Evolutionary conservation across 2,888 invertebrate species (phyloP).

Genomic region (Girardia tigrina): DNA sequence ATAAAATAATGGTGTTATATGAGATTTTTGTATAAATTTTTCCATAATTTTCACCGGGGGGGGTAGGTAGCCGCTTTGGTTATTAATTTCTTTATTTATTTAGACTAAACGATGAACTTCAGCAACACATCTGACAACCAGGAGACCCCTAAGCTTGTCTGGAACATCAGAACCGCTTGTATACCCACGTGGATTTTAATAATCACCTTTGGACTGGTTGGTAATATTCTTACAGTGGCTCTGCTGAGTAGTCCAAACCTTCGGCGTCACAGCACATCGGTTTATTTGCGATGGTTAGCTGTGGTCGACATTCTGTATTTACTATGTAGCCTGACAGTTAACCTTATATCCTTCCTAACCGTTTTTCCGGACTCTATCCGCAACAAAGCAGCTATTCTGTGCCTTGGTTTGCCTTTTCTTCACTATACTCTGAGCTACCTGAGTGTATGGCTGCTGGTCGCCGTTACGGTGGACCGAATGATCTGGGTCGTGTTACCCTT

Average conservation of each 20-base stretch:
- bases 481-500: constrained; percentile 37
- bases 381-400: background rate
- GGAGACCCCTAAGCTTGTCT: background rate
- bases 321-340: constrained; percentile 2
- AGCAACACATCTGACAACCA: background rate
- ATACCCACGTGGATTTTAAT: constrained; percentile 27
- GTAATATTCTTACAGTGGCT: constrained; percentile 29
- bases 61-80: too few species aligned
- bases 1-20: too few species aligned
- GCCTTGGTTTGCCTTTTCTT: constrained; percentile 21
- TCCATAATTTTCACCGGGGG: too few species aligned
- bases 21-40: too few species aligned
- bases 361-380: constrained; percentile 25
- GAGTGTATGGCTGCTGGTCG: constrained; percentile 31
- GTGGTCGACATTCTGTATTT: constrained; percentile 30
- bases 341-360: constrained; percentile 4
- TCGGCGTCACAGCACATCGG: constrained; percentile 21
- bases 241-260: constrained; percentile 26
- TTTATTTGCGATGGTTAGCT: constrained; percentile 30
- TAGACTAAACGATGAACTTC: background rate
- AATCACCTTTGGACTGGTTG: constrained; percentile 26
- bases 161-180: background rate
- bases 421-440: constrained; percentile 31
- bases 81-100: background rate
- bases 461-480: constrained; percentile 35